Evolutionary conservation across 2,113 vertebrate genomes (phyloP), one percentile per base, ranked within the genome.

Genomic region (Gavia stellata): DNA sequence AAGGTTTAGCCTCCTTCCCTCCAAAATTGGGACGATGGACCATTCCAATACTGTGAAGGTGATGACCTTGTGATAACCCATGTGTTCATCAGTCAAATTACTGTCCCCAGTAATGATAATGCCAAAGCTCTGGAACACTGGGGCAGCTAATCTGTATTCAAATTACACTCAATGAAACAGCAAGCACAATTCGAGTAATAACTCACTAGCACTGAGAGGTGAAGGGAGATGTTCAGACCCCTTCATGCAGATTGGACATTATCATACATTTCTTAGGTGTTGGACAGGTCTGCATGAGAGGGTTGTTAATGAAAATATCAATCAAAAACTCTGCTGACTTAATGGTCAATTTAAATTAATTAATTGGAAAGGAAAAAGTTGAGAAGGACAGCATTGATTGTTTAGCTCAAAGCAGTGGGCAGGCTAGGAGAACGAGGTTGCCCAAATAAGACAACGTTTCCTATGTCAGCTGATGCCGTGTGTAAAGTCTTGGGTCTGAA

Each of bases 61-160:
- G 96, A 98, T 99, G 98, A 99, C 99, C 99, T 99, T 99, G 98
- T 97, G 98, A 99, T 99, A 99, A 99, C 99, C 99, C 65, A 91
- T 97, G 98, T 99, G 98, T 99, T 98, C 98, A 98, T 99, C 97
- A 98, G 98, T 99, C 98, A 99, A 98, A 98, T 98, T 98, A 98
- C 98, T 98, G 98, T 98, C 98, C 98, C 96, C 97, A 87, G 98
- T 98, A 98, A 98, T 98, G 98, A 98, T 98, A 97, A 98, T 98
- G 98, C 98, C 98, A 98, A 98, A 98, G 98, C 98, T 98, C 98
- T 95, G 98, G 98, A 98, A 98, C 98, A 98, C 98, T 97, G 98
- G 98, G 94, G 98, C 98, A 98, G 98, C 99, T 99, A 98, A 99
- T 99, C 99, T 99, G 98, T 98, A 99, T 99, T 99, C 99, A 99